A percentile compares a stretch with the other conserved stretches of the same genome.
phyloP scores from a whole-genome alignment of 2,888 invertebrate species.

The Diaphora mendica region DNA sequence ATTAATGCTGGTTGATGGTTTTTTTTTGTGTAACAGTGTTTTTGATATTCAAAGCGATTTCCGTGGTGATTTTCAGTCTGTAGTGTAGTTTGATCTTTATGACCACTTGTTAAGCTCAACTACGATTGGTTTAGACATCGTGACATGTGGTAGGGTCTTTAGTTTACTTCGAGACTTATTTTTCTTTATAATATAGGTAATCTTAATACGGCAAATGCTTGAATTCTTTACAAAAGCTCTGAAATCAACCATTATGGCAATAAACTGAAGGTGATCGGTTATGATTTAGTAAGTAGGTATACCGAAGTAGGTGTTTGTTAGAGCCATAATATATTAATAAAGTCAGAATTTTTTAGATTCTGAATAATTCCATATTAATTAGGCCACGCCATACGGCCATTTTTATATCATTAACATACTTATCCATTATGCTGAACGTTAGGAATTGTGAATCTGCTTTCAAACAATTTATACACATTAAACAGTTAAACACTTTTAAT shows the following conservation, averaged over 20 bases:
- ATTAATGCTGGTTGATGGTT: too few species aligned
- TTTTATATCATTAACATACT: background rate
- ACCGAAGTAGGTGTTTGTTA: background rate
- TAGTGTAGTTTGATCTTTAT: background rate
- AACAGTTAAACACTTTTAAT: background rate
- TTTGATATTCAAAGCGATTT: background rate
- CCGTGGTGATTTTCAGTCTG: background rate
- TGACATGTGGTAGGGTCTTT: background rate
- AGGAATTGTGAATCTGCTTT: background rate
- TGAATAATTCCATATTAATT: background rate
- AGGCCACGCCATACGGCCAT: background rate
- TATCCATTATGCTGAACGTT: slow-evolving; percentile 1
- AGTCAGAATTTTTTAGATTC: background rate
- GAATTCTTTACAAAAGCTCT: too few species aligned
- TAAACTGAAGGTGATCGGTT: too few species aligned
- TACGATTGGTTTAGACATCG: background rate
- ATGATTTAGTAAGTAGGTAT: background rate
- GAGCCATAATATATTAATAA: background rate
- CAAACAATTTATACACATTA: background rate
- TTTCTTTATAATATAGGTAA: background rate
- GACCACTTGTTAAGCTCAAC: background rate
- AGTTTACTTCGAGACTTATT: background rate
- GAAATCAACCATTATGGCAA: too few species aligned
- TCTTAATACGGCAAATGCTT: too few species aligned
- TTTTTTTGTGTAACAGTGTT: background rate